phyloP scores from a whole-genome alignment of 1,140 invertebrate species.

The Lasioglossum albipes region DNA sequence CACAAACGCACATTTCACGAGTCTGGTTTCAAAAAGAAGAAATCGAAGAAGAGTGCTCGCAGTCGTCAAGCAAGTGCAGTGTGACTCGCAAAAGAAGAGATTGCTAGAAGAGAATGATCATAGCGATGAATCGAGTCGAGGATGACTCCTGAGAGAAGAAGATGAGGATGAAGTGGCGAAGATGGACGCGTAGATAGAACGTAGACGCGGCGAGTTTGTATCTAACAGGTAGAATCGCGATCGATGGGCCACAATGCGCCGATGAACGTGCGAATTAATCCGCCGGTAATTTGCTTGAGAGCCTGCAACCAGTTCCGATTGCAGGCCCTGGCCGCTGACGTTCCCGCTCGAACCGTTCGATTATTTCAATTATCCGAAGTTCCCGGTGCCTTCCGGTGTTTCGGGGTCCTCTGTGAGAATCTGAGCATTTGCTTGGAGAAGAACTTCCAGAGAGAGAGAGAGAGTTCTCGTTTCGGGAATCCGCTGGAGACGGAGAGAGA shows the following conservation, averaged over 20 bases:
- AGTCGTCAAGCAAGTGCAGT: too few species aligned
- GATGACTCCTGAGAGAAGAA: too few species aligned
- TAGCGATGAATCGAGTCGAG: too few species aligned
- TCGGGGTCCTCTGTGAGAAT: background rate
- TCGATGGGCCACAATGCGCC: constrained; percentile 64
- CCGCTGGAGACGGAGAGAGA: too few species aligned
- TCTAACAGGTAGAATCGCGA: constrained; percentile 60
- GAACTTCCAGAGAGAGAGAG: too few species aligned
- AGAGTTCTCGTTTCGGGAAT: too few species aligned
- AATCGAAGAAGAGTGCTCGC: too few species aligned
- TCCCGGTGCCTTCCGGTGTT: background rate
- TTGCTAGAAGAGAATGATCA: too few species aligned
- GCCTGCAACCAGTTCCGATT: constrained; percentile 14
- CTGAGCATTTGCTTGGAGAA: background rate
- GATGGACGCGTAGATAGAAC: constrained; percentile 6
- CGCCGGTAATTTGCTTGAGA: constrained; percentile 24
- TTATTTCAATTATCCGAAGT: constrained; percentile 24
- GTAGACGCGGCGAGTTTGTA: constrained; percentile 29
- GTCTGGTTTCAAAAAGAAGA: too few species aligned
- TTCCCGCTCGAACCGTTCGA: background rate
- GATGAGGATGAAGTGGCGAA: too few species aligned
- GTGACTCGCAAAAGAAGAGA: too few species aligned
- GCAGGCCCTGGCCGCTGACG: background rate
- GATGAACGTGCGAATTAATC: constrained; percentile 64
- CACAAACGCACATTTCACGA: too few species aligned